These are phyloP conservation scores for Muscicapa comitata DNA, from an alignment of 2,797 vertebrate species.

Conservation along the genomic window DNA sequence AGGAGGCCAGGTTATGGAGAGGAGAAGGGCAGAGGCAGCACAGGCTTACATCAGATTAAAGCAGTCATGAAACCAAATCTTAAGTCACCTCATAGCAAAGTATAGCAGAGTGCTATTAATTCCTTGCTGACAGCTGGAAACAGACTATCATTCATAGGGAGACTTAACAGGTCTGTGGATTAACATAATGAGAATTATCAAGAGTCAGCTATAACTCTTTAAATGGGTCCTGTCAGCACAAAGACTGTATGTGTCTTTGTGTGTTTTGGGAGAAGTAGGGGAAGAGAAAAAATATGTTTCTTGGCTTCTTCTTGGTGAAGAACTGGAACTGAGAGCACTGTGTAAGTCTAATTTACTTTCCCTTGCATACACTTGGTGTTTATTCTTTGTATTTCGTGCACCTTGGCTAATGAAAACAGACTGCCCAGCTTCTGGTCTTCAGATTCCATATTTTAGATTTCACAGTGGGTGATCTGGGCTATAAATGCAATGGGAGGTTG, in stretches of 20 bases:
- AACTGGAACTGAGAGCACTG: neutral
- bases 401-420: neutral
- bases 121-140: slow-evolving; percentile 46
- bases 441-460: neutral
- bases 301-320: neutral
- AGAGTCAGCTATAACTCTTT: slow-evolving; percentile 26
- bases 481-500: neutral
- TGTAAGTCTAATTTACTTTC: neutral
- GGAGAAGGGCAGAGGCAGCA: neutral
- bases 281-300: slow-evolving; percentile 1
- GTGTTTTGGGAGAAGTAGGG: neutral
- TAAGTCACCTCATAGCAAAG: neutral
- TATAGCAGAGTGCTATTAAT: slow-evolving; percentile 27
- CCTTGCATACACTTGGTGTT: neutral
- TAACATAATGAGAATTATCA: slow-evolving; percentile 58
- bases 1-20: neutral
- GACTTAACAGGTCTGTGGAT: slow-evolving; percentile 52
- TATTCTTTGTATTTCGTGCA: neutral
- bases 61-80: neutral
- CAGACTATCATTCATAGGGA: slow-evolving; percentile 14
- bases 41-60: neutral
- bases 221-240: slow-evolving; percentile 21
- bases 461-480: neutral
- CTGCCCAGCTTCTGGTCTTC: neutral
- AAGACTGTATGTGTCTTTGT: neutral